Percentiles rank a stretch among this genome's conserved stretches.
Conservation (phyloP, 2,888 invertebrate species). For the Drosophila koepferae region DNA sequence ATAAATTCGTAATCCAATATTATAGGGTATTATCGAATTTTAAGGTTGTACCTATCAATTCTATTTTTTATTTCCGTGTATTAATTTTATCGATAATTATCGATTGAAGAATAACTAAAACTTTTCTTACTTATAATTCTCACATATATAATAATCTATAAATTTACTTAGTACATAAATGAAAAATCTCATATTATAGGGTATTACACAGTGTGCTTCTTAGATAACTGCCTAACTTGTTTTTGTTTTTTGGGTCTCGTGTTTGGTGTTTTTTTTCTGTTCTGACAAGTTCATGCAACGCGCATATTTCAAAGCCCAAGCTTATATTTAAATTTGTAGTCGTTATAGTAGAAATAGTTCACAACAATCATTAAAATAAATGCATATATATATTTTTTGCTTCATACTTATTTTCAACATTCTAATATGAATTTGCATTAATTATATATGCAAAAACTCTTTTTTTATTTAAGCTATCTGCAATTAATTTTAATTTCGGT, state of each 20-base stretch:
- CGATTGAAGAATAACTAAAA: neutral
- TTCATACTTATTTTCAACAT: neutral
- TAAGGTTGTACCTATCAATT: no score
- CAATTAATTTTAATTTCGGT: neutral
- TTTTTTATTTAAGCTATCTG: neutral
- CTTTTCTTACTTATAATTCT: neutral
- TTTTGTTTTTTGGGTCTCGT: constrained; percentile 25
- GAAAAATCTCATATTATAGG: neutral
- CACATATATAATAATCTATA: neutral
- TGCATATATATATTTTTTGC: no score
- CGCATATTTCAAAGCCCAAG: neutral
- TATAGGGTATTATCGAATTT: no score
- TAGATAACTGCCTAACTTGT: neutral
- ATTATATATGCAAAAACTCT: neutral
- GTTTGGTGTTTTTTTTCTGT: constrained; percentile 28
- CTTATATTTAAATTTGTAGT: no score
- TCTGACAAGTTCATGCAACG: constrained; percentile 57
- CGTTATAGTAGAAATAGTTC: no score
- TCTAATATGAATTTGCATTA: neutral
- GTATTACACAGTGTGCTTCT: neutral
- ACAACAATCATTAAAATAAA: no score
- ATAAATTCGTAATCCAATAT: no score
- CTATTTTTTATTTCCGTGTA: no score
- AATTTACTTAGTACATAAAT: neutral
- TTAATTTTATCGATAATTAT: neutral